Conservation (phyloP, 2,888 invertebrate species). For the Polymixis lichenea region DNA sequence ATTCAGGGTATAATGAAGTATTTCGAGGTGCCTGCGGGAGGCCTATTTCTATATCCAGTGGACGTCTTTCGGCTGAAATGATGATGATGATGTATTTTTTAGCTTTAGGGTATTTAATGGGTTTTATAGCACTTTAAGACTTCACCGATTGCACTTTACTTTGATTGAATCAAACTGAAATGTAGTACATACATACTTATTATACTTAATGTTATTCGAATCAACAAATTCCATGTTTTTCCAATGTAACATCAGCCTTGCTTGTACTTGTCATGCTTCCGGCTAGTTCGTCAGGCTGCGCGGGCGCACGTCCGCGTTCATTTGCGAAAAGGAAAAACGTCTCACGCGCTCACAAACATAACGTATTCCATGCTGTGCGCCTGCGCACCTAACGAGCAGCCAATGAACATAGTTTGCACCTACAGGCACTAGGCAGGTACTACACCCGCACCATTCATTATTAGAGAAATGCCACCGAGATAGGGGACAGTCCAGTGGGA, state of each 20-base stretch:
- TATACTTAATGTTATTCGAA: not conserved
- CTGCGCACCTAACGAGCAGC: constrained; percentile 54
- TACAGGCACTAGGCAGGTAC: constrained; percentile 2
- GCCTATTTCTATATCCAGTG: too few relatives aligned
- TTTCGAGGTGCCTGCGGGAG: too few relatives aligned
- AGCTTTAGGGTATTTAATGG: too few relatives aligned
- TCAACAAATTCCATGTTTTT: constrained; percentile 36
- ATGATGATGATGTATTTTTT: too few relatives aligned
- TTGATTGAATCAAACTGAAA: too few relatives aligned
- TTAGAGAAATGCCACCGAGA: constrained; percentile 17
- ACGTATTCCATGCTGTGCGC: constrained; percentile 60
- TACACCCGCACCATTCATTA: constrained; percentile 37
- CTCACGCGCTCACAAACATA: constrained; percentile 55
- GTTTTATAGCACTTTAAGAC: too few relatives aligned
- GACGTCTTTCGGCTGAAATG: too few relatives aligned
- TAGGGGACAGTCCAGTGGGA: not conserved
- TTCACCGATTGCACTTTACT: too few relatives aligned
- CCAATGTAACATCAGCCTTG: constrained; percentile 23
- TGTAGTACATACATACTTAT: not conserved
- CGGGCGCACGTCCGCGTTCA: constrained; percentile 45
- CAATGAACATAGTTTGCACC: constrained; percentile 58
- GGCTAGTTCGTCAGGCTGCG: constrained; percentile 38
- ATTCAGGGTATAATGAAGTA: too few relatives aligned
- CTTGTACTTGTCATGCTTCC: constrained; percentile 57
- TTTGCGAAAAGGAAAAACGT: constrained; percentile 58